Percentiles rank a stretch among this genome's conserved stretches.
Conservation (phyloP, 2,888 invertebrate genomes). For the Strigamia transsilvanica region DNA sequence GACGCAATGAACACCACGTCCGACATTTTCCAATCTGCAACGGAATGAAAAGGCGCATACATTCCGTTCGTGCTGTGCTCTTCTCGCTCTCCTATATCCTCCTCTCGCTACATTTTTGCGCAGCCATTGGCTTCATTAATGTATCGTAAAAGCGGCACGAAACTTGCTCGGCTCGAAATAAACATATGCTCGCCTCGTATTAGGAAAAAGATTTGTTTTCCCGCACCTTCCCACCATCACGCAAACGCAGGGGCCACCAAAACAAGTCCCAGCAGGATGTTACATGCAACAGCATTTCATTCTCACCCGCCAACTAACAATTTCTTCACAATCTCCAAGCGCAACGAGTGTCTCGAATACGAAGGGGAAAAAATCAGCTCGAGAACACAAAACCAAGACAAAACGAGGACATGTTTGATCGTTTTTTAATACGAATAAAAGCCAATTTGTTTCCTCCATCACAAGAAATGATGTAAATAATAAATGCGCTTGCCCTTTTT, state of each 20-base stretch:
- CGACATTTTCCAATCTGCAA: conserved; percentile 15
- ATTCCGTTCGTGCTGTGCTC: background rate
- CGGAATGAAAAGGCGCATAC: conserved; percentile 2
- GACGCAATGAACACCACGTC: conserved; percentile 15
- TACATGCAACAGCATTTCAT: background rate
- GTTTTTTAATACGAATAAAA: too few relatives aligned
- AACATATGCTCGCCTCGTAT: conserved; percentile 14
- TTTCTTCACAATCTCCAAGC: too few relatives aligned
- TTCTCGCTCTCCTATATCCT: background rate
- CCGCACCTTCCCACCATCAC: background rate
- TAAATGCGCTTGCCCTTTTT: too few relatives aligned
- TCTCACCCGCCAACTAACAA: too few relatives aligned
- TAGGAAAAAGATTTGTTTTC: background rate
- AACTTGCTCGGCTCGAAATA: conserved; percentile 15
- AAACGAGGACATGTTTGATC: too few relatives aligned
- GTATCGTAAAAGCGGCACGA: conserved; percentile 20
- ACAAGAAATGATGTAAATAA: too few relatives aligned
- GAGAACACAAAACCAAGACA: too few relatives aligned
- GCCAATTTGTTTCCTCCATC: too few relatives aligned
- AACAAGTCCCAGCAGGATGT: conserved; percentile 2
- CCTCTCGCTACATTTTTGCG: background rate
- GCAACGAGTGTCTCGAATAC: too few relatives aligned
- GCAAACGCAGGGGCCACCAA: background rate
- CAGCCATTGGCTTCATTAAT: conserved; percentile 14
- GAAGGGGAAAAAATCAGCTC: too few relatives aligned